phyloP scores from a whole-genome alignment of 2,797 vertebrate genomes.

The Sebastes jordani region DNA sequence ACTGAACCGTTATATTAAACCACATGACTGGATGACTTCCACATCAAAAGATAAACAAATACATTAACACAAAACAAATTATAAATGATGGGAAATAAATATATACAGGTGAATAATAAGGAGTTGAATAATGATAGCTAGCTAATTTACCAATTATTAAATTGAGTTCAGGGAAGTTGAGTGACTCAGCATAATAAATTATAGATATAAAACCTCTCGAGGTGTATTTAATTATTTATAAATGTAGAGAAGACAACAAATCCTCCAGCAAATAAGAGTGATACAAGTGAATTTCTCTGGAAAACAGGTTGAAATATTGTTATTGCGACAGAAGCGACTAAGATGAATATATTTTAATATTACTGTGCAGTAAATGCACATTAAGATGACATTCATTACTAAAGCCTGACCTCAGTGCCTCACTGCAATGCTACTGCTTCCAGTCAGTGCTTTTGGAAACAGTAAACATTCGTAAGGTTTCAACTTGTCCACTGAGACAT shows the following conservation, averaged over 20 bases:
- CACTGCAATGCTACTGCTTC: neutral
- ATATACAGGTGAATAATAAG: neutral
- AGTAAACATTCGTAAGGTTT: slow-evolving; percentile 6
- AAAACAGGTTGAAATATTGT: neutral
- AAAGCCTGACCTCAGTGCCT: neutral
- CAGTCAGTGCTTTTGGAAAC: slow-evolving; percentile 10
- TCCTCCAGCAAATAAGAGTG: neutral
- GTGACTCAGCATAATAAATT: neutral
- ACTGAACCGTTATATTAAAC: neutral
- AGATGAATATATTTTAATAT: neutral
- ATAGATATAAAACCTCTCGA: neutral
- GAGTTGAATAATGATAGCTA: neutral
- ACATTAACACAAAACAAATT: neutral
- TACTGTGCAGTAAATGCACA: neutral
- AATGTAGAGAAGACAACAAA: neutral
- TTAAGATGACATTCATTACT: neutral
- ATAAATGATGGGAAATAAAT: neutral
- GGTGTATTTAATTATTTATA: neutral
- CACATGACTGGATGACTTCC: neutral
- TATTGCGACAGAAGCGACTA: neutral
- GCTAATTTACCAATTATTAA: neutral
- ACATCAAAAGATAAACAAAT: neutral
- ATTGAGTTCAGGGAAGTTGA: neutral
- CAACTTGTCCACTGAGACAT: slow-evolving; percentile 14
- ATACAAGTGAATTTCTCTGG: neutral